Conservation (phyloP, 2,113 vertebrate genomes). For the Anthoscopus minutus region DNA sequence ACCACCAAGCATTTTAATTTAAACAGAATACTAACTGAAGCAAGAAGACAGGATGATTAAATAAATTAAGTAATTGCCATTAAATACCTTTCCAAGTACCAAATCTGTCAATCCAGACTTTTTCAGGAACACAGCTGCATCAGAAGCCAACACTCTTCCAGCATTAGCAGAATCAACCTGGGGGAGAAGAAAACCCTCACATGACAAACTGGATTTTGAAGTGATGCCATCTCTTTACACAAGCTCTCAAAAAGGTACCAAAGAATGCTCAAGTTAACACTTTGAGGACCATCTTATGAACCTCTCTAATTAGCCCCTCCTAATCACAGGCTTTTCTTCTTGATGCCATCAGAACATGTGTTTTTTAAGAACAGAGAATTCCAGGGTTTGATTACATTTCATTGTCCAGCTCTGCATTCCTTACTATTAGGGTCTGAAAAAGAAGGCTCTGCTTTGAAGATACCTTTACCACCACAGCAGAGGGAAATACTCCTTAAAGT, state of each 20-base stretch:
- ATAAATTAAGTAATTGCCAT: not conserved
- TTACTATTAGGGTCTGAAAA: not conserved
- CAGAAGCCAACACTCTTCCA: constrained; percentile 87
- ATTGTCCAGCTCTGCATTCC: not conserved
- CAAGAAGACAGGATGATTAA: not conserved
- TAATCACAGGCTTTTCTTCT: not conserved
- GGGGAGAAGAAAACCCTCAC: not conserved
- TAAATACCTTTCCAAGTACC: constrained; percentile 90
- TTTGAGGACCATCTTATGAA: not conserved
- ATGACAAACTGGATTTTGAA: not conserved
- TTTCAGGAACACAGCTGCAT: constrained; percentile 94
- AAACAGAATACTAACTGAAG: not conserved
- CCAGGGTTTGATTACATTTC: not conserved
- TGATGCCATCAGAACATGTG: not conserved
- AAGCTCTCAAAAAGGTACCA: not conserved
- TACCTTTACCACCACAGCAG: not conserved
- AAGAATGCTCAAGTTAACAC: not conserved
- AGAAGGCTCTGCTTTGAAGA: not conserved
- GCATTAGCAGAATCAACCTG: constrained; percentile 88
- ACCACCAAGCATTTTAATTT: not conserved
- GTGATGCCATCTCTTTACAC: not conserved
- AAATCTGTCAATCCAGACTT: constrained; percentile 91
- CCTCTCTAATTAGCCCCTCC: not conserved
- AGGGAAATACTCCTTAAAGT: not conserved
- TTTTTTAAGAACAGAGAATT: not conserved